phyloP scores from a whole-genome alignment of 1,140 invertebrate genomes.

The Micrasema minimum region DNA sequence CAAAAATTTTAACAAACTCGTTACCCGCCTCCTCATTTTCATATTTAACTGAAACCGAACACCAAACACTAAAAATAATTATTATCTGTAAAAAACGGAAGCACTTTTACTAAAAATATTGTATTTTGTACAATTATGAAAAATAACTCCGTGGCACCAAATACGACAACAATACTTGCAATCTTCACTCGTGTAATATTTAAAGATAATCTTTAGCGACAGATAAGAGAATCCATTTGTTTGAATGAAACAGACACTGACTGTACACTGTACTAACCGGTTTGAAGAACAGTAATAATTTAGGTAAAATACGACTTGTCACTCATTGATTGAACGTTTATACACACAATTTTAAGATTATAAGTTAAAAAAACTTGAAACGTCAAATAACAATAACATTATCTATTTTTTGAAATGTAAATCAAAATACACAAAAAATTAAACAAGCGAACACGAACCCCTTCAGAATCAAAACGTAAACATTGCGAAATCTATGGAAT shows the following conservation, averaged over 20 bases:
- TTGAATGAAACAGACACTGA: not conserved
- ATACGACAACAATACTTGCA: conserved; percentile 14
- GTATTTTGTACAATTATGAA: conserved; percentile 5
- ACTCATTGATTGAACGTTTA: too few species aligned
- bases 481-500: conserved; percentile 12
- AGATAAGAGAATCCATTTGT: conserved; percentile 24
- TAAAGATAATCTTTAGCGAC: conserved; percentile 17
- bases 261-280: conserved; percentile 17
- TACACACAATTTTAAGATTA: too few species aligned
- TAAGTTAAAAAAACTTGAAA: too few species aligned
- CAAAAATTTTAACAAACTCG: conserved; percentile 46
- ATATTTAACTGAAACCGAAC: conserved; percentile 18
- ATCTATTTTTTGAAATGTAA: not conserved
- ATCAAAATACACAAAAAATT: not conserved
- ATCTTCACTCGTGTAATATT: conserved; percentile 1
- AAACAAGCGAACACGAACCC: not conserved
- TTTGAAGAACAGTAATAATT: not conserved
- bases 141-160: conserved; percentile 13
- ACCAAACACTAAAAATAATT: conserved; percentile 2
- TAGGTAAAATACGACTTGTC: too few species aligned
- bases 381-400: too few species aligned
- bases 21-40: conserved; percentile 47
- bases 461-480: conserved; percentile 1
- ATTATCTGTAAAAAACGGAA: not conserved
- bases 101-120: not conserved